phyloP scores from a whole-genome alignment of 2,113 vertebrate species.

The Taurulus bubalis region DNA sequence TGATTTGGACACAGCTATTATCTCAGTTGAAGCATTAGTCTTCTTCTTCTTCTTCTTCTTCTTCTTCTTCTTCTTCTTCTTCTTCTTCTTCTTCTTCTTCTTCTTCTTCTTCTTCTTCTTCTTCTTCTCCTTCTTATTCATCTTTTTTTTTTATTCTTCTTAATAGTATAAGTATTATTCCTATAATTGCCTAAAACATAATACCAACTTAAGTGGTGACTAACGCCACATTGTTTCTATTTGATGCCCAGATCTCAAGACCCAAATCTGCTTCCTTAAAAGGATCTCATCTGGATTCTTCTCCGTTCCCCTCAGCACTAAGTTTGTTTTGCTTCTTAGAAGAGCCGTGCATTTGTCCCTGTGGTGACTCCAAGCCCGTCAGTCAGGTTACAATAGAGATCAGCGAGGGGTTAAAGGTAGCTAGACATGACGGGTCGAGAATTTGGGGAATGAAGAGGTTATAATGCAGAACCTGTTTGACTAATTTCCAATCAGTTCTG shows the following conservation, averaged over 20 bases:
- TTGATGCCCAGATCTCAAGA: slow-evolving; percentile 18
- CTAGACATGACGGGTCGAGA: slow-evolving; percentile 36
- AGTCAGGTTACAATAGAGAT: slow-evolving; percentile 44
- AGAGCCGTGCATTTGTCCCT: slow-evolving; percentile 39
- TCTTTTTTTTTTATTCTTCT: not conserved
- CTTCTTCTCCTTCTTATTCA: not conserved
- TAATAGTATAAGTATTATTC: not conserved
- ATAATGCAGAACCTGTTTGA: not conserved
- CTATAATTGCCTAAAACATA: not conserved
- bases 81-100: not conserved
- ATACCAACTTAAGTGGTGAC: slow-evolving; percentile 13
- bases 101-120: not conserved
- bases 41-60: not conserved
- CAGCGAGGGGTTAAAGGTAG: slow-evolving; percentile 42
- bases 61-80: not conserved
- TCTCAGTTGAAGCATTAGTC: not conserved
- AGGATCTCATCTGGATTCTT: slow-evolving; percentile 64
- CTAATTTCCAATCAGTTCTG: slow-evolving; percentile 26
- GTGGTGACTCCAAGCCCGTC: slow-evolving; percentile 48
- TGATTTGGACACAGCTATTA: not conserved
- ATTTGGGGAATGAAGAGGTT: slow-evolving; percentile 62
- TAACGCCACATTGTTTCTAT: slow-evolving; percentile 28
- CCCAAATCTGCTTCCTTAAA: slow-evolving; percentile 72
- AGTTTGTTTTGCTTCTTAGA: slow-evolving; percentile 50
- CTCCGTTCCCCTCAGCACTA: not conserved